These are phyloP conservation scores for Pemphigus obesinymphae DNA, from an alignment of 1,140 invertebrate species.

Conservation along the genomic window DNA sequence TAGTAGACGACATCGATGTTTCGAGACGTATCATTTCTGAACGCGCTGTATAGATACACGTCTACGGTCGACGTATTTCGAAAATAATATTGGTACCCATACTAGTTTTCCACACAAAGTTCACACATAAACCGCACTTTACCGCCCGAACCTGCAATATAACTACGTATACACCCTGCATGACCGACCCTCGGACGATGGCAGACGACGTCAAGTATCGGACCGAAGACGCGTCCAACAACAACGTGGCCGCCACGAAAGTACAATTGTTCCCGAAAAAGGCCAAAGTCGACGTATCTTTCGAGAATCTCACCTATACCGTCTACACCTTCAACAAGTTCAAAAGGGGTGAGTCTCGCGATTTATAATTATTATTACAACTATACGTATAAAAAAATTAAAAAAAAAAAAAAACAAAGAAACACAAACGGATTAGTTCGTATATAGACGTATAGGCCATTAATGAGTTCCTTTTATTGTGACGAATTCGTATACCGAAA, in stretches of 20 bases:
- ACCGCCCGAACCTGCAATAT: too few relatives aligned
- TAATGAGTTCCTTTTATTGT: too few relatives aligned
- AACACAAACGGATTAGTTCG: too few relatives aligned
- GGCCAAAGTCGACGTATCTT: neutral
- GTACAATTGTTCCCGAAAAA: neutral
- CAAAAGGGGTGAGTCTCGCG: neutral
- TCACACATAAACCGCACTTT: too few relatives aligned
- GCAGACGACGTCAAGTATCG: neutral
- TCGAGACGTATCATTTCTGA: neutral
- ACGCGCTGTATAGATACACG: neutral
- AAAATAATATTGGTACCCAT: neutral
- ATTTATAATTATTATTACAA: neutral
- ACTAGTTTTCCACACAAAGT: neutral
- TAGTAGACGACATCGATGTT: neutral
- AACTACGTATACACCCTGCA: neutral
- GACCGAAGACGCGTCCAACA: conserved; percentile 9
- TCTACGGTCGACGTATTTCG: neutral
- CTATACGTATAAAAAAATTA: too few relatives aligned
- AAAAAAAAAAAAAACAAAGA: too few relatives aligned
- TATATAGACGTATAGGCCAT: too few relatives aligned
- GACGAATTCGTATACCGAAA: too few relatives aligned
- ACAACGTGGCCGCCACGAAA: neutral
- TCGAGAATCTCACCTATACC: neutral
- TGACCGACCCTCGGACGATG: neutral
- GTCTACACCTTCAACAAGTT: neutral